phyloP scores from a whole-genome alignment of 2,113 vertebrate species.

The Chamaetylas fuelleborni region DNA sequence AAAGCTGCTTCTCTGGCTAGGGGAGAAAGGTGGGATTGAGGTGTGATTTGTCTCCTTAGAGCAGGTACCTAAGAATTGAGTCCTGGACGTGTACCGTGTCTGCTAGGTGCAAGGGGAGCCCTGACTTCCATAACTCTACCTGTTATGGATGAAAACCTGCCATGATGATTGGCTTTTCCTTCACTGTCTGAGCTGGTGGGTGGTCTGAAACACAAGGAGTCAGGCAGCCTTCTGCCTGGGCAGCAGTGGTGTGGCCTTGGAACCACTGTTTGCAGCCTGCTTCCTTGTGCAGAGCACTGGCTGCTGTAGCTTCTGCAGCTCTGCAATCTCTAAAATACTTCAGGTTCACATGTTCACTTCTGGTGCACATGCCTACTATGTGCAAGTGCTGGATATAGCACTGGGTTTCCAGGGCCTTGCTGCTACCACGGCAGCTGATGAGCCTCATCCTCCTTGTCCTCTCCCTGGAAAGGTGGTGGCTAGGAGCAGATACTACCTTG shows the following conservation, averaged over 20 bases:
- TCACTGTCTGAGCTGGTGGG: not conserved
- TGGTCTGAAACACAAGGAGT: not conserved
- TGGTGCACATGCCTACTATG: accelerated
- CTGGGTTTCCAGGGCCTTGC: not conserved
- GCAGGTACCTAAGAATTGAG: not conserved
- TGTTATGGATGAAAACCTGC: not conserved
- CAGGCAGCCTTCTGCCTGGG: not conserved
- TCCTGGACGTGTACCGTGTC: not conserved
- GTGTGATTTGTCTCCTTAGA: not conserved
- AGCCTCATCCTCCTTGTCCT: not conserved
- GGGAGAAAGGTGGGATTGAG: not conserved
- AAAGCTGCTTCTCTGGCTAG: not conserved
- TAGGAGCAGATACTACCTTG: not conserved
- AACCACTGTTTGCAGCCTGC: accelerated
- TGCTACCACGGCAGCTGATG: not conserved
- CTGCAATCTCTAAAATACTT: not conserved
- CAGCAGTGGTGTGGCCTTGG: not conserved
- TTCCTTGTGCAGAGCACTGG: not conserved
- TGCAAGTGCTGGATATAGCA: not conserved
- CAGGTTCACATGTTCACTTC: not conserved
- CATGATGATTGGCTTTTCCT: accelerated
- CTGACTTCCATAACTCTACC: not conserved
- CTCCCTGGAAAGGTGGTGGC: not conserved
- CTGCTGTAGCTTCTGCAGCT: not conserved
- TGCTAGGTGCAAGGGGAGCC: not conserved